These are phyloP conservation scores for Lycophotia porphyrea DNA, from an alignment of 2,888 invertebrate genomes.

Conservation along the genomic window DNA sequence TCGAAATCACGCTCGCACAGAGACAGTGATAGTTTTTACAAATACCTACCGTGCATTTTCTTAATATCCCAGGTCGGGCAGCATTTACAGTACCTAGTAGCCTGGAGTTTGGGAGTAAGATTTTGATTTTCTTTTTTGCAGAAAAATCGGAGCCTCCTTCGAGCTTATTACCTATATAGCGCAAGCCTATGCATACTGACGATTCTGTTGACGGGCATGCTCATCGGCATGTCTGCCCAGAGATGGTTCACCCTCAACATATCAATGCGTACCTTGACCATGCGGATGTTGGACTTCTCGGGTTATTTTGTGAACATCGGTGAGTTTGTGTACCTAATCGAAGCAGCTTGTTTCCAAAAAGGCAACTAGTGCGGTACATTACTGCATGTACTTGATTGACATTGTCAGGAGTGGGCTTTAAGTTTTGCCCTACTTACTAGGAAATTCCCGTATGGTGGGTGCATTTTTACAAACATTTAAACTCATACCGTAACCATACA, in stretches of 20 bases:
- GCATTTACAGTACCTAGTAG: neutral
- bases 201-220: conserved; percentile 22
- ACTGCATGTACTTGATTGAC: neutral
- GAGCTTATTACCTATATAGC: conserved; percentile 31
- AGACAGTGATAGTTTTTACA: too few relatives aligned
- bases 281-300: conserved; percentile 4
- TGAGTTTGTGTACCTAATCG: conserved; percentile 8
- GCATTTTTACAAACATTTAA: neutral
- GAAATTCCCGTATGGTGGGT: neutral
- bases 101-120: neutral
- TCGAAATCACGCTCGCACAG: too few relatives aligned
- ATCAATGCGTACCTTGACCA: conserved; percentile 4
- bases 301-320: conserved; percentile 36
- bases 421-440: neutral
- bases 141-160: conserved; percentile 30
- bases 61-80: neutral
- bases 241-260: conserved; percentile 21
- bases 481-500: neutral
- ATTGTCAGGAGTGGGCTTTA: neutral
- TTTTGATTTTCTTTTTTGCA: neutral
- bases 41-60: too few relatives aligned
- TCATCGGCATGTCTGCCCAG: conserved; percentile 20
- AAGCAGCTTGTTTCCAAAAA: neutral
- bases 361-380: neutral
- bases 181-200: conserved; percentile 17